These are phyloP conservation scores for Acronicta aceris DNA, from an alignment of 2,888 invertebrate genomes.

Conservation along the genomic window DNA sequence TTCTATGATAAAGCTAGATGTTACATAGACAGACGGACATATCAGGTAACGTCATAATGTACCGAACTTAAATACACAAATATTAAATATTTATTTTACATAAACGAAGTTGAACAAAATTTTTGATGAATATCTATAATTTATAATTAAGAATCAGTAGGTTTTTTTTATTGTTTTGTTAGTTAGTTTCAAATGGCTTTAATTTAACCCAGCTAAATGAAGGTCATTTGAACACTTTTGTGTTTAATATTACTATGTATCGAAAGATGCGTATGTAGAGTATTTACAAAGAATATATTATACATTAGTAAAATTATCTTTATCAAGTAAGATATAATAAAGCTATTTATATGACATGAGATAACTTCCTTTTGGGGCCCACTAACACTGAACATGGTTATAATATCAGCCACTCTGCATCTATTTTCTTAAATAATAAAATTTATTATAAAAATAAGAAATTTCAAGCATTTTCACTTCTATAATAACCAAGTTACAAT, in stretches of 20 bases:
- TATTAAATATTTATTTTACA: slow-evolving; percentile 55
- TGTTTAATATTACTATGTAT: slow-evolving; percentile 53
- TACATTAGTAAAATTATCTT: slow-evolving; percentile 65
- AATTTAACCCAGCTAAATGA: slow-evolving; percentile 84
- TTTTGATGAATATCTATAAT: too few species aligned
- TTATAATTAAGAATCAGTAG: slow-evolving; percentile 17
- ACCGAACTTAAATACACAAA: slow-evolving; percentile 56
- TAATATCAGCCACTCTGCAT: slow-evolving; percentile 68
- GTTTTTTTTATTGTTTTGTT: slow-evolving; percentile 40
- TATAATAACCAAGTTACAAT: slow-evolving; percentile 62
- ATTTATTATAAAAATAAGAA: slow-evolving; percentile 72
- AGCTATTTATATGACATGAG: slow-evolving; percentile 66
- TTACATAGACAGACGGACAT: slow-evolving; percentile 61
- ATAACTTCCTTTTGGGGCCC: slow-evolving; percentile 77
- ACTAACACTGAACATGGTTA: slow-evolving; percentile 64
- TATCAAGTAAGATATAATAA: slow-evolving; percentile 71
- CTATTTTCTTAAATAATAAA: slow-evolving; percentile 79
- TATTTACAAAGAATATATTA: slow-evolving; percentile 75
- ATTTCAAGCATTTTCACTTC: slow-evolving; percentile 71
- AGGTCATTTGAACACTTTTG: slow-evolving; percentile 73
- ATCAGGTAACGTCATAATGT: slow-evolving; percentile 70
- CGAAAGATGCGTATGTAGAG: slow-evolving; percentile 63
- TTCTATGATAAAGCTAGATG: slow-evolving; percentile 58
- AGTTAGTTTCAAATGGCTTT: slow-evolving; percentile 79
- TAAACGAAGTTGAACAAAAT: slow-evolving; percentile 70